Evolutionary conservation across 2,113 vertebrate species (phyloP), one percentile per base, ranked within the genome.

Genomic region (Chaetorhynchus papuensis): DNA sequence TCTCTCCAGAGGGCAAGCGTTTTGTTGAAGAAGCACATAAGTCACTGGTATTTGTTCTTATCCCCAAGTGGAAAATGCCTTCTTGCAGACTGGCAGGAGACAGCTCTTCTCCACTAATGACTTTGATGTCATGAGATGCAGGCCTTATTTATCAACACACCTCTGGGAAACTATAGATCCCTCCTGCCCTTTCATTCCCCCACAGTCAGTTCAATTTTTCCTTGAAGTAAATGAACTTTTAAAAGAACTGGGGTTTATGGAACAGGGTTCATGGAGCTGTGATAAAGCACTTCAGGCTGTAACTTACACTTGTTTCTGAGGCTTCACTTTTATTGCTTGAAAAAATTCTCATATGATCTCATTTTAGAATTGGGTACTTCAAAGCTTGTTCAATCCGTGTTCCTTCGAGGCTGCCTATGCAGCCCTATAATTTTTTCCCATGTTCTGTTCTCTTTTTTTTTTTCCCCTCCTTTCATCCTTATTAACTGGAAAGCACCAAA

Each of bases 231-330:
- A 88, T 83, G 86, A 90, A 92, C 75, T 89, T 92, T 64, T 90
- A 64, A 83, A 96, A 83, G 56, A 78, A 71, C 35, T 80, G n/a
- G 31, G 15, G 28, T 93, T 97, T 96, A 90, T 97, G 64, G 94
- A 96, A 90, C 84, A 91, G 42, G 16, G 91, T 88, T 95, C 90
- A 47, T 18, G 35, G 47, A 94, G 65, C 79, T 96, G 90, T 96
- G 95, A 96, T 90, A 97, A 96, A 97, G 78, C 94, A 96, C 94
- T 95, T 91, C 90, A 88, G 95, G 94, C 95, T 80, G 90, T 96
- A 96, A 96, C 78, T 96, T 96, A 94, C 84, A 91, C 94, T 96
- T 96, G 87, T 93, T 95, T 95, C 88, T 86, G 85, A 90, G 79
- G 71, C 93, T 96, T 96, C 64, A 54, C 49, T 95, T 96, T 94